Base-by-base conservation (phyloP, 2,888 invertebrate species). In the Eupithecia dodoneata region DNA sequence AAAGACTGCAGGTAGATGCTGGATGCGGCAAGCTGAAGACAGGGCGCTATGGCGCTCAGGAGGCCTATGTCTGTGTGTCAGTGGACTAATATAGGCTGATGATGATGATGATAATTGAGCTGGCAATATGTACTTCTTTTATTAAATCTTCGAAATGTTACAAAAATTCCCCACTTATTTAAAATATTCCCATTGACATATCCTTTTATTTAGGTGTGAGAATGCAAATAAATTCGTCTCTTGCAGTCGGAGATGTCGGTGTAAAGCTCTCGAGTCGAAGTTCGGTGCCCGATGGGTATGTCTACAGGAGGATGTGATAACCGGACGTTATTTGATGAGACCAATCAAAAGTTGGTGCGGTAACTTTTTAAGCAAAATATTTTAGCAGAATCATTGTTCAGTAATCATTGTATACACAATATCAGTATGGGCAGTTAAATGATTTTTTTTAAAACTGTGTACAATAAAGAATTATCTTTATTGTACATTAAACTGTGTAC, bases 141-240 rank as follows among this genome's bases (percentile, higher is more conserved):
- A 30, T 30, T 30, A 30, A 30, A 30, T 30, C 30, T 30, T 30
- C 30, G 30, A 30, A 30, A 30, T 30, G 1, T 30, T 30, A 30
- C n/a, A n/a, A 55, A n/a, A 55, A 55, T 59, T 18, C 9, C 3
- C n/a, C 7, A 7, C n/a, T 55, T 55, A 55, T n/a, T 55, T 12
- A 13, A 18, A 18, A 18, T 1, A 63, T 30, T 59, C 10, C 4
- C 2, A 65, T 13, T 41, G 18, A 65, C 65, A 65, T 65, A 65
- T 65, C 41, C 41, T 41, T 13, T 41, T 65, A 41, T 66, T 41
- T 42, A 15, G 41, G 42, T 66, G 41, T 15, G 66, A 66, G 42
- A 42, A 42, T 42, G 66, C 66, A 66, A 66, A 66, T 66, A 66
- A 42, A 66, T 66, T 66, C 42, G 66, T 66, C 66, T 41, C 42